Base-by-base conservation (phyloP, 1,140 invertebrate genomes). In the Diabrotica undecimpunctata region DNA sequence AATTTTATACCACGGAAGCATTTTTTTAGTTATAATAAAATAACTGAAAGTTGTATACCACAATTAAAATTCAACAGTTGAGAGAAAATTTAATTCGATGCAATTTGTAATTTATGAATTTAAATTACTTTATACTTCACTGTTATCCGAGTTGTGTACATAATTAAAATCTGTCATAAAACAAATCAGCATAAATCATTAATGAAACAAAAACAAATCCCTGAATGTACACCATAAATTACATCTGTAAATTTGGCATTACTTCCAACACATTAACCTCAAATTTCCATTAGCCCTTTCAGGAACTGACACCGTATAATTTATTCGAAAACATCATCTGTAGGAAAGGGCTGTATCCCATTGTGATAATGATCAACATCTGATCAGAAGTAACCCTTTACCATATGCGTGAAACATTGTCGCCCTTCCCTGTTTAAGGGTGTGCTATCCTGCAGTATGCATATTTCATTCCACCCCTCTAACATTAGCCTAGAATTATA, bases 261-360 rank as follows among this genome's bases (percentile, higher is more conserved):
- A 55, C 63, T 68, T 68, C 67, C 58, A 59, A 62, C 56, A 61
- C 67, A 68, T 68, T 68, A 68, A 65, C 63, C 64, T 63, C 63
- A 65, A 65, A 68, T 65, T 62, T 68, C 67, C 67, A 68, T 68
- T 68, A 68, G 60, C 67, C 62, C 63, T 65, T 68, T 68, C 61
- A 54, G 53, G 62, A 14, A 56, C 56, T 8, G 50, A 12, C 54
- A 53, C 61, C 51, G 52, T 62, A 63, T 68, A 68, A 65, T 68
- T 68, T 68, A 68, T 68, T 38, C 25, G 39, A 55, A 38, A 63
- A 63, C 53, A 63, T 63, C 53, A 54, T 63, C 61, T 54, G 52
- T 54, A 50, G 52, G 7, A 46, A 56, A 35, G 54, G 61, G 13
- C 12, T 41, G 39, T 50, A 50, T 39, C 46, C 58, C 46, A 60